Evolutionary conservation across 2,113 vertebrate species (phyloP), one percentile per base, ranked within the genome.

Genomic region (Barnardius zonarius): DNA sequence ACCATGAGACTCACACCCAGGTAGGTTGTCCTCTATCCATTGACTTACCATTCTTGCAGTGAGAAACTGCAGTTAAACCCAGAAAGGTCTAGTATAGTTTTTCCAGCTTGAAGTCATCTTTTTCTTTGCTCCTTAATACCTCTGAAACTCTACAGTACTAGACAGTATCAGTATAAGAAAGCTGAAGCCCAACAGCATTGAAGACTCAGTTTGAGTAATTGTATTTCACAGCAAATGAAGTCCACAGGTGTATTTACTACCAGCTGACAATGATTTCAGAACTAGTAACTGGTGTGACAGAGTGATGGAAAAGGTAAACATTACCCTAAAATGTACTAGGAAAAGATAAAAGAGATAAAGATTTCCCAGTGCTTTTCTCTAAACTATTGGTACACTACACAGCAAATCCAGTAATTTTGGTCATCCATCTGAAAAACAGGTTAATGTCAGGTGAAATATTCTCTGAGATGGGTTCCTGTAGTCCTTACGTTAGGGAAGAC

Each of bases 1-100:
- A 69, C 18, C n/a, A 44, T 1, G 3, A 84, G 6, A 89, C 52
- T 1, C 5, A 4, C 4, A 4, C 6, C 37, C 2, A 2, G 9
- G 27, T 2, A 44, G 23, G 4, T 77, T 1, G 64, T 8, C 5
- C 13, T 54, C 6, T 46, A 27, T 28, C 33, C 46, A 49, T 3
- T 14, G 11, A 92, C 61, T 77, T 30, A 83, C 69, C 35, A 12
- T 4, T 46, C 15, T 7, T 10, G 4, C 37, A 63, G 11, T 4
- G 4, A 68, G 27, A 70, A 88, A 51, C 15, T 11, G 11, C 31
- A 46, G 10, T 15, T 10, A 83, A 90, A 57, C 4, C 15, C 41
- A 92, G 22, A 70, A 72, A 67, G 5, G 4, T 30, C 37, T 17
- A 27, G 19, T 46, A 11, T 1, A 17, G 6, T 7, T 74, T 88